These are phyloP conservation scores for Acridotheres tristis DNA, from an alignment of 2,797 vertebrate species.

Conservation along the genomic window DNA sequence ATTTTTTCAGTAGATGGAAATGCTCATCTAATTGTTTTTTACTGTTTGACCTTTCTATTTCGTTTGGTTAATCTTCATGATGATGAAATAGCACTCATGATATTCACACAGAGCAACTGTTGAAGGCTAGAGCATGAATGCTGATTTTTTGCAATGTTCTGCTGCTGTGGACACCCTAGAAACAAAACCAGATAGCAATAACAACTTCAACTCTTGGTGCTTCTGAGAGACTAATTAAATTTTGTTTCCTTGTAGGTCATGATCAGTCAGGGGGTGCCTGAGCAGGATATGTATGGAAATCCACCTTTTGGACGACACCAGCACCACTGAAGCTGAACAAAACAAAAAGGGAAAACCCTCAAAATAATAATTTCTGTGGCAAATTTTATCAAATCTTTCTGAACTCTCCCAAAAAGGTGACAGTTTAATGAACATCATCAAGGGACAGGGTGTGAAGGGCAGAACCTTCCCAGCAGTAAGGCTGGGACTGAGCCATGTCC, in stretches of 20 bases:
- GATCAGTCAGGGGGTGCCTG: background rate
- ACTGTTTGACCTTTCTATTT: constrained; percentile 68
- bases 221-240: background rate
- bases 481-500: background rate
- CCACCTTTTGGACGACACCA: background rate
- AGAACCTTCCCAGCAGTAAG: background rate
- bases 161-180: background rate
- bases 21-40: constrained; percentile 68
- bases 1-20: constrained; percentile 62
- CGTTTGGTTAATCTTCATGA: constrained; percentile 59
- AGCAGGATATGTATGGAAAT: background rate
- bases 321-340: background rate
- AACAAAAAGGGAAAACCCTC: background rate
- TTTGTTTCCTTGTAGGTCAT: background rate
- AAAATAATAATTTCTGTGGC: background rate
- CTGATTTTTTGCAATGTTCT: constrained; percentile 9
- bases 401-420: background rate
- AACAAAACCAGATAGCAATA: background rate
- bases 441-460: background rate
- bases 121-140: background rate
- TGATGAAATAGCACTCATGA: constrained; percentile 60
- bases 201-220: background rate
- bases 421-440: background rate
- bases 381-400: constrained; percentile 32
- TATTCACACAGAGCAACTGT: constrained; percentile 30